These are phyloP conservation scores for Acrobasis consociella DNA, from an alignment of 2,888 invertebrate genomes.

Conservation along the genomic window DNA sequence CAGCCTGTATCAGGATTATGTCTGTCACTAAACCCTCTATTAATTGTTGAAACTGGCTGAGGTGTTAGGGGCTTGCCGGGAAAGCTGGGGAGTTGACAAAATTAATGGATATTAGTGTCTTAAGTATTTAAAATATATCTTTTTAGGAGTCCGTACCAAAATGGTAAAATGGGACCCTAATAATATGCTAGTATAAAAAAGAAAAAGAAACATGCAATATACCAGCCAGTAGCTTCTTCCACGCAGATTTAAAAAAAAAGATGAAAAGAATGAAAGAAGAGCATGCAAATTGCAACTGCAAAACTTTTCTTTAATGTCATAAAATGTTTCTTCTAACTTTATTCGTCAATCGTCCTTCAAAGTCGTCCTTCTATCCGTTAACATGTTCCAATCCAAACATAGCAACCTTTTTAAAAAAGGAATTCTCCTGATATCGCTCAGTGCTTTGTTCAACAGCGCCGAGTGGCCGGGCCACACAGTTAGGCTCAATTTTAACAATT, in stretches of 20 bases:
- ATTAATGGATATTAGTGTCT: too few species aligned
- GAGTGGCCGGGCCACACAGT: constrained; percentile 71
- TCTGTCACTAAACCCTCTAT: constrained; percentile 56
- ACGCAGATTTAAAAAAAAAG: too few species aligned
- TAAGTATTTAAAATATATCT: too few species aligned
- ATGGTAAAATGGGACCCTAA: too few species aligned
- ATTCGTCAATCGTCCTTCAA: constrained; percentile 1
- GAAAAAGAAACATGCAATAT: too few species aligned
- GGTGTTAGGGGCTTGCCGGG: constrained; percentile 4
- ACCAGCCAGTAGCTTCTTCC: too few species aligned
- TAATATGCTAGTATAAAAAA: too few species aligned
- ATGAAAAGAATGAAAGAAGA: too few species aligned
- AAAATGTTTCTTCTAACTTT: not conserved
- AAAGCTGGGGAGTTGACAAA: not conserved
- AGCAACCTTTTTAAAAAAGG: constrained; percentile 3
- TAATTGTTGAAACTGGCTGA: constrained; percentile 25
- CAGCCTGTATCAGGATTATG: constrained; percentile 59
- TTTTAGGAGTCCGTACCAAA: too few species aligned
- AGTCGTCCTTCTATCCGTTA: not conserved
- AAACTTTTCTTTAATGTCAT: not conserved
- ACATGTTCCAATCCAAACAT: not conserved
- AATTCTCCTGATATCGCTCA: constrained; percentile 23
- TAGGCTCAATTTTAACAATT: constrained; percentile 83
- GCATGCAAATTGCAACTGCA: too few species aligned
- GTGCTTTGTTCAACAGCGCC: constrained; percentile 21